Base-by-base conservation (phyloP, 2,888 invertebrate genomes). In the Agrochola macilenta region DNA sequence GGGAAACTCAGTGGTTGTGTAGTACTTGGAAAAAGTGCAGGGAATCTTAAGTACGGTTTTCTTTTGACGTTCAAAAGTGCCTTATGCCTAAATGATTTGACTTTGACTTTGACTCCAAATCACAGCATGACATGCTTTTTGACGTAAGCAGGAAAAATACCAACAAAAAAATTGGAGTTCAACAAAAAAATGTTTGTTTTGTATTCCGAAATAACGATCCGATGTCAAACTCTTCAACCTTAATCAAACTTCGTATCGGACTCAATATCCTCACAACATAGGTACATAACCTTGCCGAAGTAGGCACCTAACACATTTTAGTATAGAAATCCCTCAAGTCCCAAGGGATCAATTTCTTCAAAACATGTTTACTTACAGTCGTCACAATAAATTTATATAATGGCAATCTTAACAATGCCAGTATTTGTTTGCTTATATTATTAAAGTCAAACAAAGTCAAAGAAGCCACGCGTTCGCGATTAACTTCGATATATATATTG, bases 331-430 rank as follows among this genome's bases (percentile, higher is more conserved):
- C 87, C 76, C 61, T 63, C 69, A 88, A 87, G 74, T 86, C 71
- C 76, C 69, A 74, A 66, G 82, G 71, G 82, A 82, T 77, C 74
- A 81, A 79, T 83, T 85, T 83, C 82, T 80, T 82, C 77, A 79
- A 81, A 83, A 81, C 72, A 78, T 79, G 82, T 87, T 89, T 79
- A 66, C 68, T 20, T 61, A 72, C 74, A 46, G 70, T 78, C 74
- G 75, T 75, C 80, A 78, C 77, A 82, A 84, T 80, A 82, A 70
- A 87, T 82, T 84, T 79, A 83, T 74, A 83, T 85, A 88, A 86
- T 83, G 68, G 65, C 49, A 60, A 79, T 60, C 75, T 80, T 69
- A 83, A 89, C 87, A 88, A 83, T 83, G 72, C 30, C 39, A 23
- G 76, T 76, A 72, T 78, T 86, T 85, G 82, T 85, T 87, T 81